These are phyloP conservation scores for Trichoplax adhaerens DNA, from an alignment of 37 sponge, comb jelly and placozoan species.

Conservation along the genomic window DNA sequence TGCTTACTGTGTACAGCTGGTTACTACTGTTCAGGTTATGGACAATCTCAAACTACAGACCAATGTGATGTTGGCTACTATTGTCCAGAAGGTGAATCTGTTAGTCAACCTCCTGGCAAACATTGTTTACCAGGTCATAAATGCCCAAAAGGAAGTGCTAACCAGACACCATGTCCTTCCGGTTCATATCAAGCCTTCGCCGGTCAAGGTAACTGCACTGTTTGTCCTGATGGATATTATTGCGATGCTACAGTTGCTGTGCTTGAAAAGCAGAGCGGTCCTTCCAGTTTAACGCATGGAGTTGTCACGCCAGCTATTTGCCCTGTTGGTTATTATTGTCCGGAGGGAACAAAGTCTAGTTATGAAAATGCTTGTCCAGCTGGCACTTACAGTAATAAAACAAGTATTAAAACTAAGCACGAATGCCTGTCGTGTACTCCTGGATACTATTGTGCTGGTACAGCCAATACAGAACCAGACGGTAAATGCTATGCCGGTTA, in stretches of 20 bases:
- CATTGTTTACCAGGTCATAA: constrained; percentile 10
- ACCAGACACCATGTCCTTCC: constrained; percentile 10
- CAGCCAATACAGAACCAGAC: constrained; percentile 1
- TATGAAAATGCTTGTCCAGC: constrained; percentile 16
- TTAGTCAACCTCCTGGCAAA: too few relatives aligned
- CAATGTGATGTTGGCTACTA: background rate
- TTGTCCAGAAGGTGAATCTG: constrained; percentile 3
- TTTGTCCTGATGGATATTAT: constrained; percentile 19
- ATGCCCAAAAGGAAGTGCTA: constrained; percentile 9
- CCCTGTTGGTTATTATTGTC: constrained; percentile 24
- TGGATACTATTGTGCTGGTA: too few relatives aligned
- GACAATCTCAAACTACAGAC: too few relatives aligned
- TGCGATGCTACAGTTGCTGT: background rate
- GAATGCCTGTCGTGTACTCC: too few relatives aligned
- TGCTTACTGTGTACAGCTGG: constrained; percentile 3
- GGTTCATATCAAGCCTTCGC: background rate
- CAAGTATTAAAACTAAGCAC: constrained; percentile 2
- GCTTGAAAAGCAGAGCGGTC: too few relatives aligned
- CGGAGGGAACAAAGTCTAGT: constrained; percentile 4
- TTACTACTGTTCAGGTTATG: constrained; percentile 12
- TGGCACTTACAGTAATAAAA: constrained; percentile 10
- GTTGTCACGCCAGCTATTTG: constrained; percentile 5
- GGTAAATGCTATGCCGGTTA: constrained; percentile 9
- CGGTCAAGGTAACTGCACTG: background rate
- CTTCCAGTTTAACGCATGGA: background rate